Conservation (phyloP, 2,797 vertebrate species). For the Meriones psammophilus region DNA sequence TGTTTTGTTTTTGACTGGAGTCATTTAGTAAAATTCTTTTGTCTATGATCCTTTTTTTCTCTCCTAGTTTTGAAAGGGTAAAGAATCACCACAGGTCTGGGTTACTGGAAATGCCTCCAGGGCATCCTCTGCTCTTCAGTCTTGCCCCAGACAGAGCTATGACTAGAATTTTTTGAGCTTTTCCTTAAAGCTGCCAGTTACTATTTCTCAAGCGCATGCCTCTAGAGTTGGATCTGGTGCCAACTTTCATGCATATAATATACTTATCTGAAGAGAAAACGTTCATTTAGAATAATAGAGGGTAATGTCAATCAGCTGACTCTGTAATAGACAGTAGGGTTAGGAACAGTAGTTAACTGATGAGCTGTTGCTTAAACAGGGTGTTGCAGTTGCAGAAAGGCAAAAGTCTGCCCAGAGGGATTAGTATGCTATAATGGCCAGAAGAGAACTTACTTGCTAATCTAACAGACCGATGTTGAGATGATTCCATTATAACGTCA, state of each 20-base stretch:
- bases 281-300: not conserved
- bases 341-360: not conserved
- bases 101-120: not conserved
- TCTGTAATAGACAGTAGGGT: not conserved
- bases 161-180: not conserved
- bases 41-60: not conserved
- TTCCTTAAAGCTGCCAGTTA: not conserved
- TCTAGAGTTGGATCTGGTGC: not conserved
- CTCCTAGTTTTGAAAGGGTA: not conserved
- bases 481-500: not conserved
- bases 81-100: not conserved
- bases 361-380: not conserved
- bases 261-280: not conserved
- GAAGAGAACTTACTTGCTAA: slow-evolving; percentile 14
- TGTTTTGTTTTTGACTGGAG: not conserved
- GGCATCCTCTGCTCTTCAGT: not conserved
- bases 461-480: slow-evolving; percentile 36
- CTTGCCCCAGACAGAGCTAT: not conserved
- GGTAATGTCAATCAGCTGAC: not conserved
- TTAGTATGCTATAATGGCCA: not conserved
- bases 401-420: not conserved
- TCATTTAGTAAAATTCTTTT: not conserved
- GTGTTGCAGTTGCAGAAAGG: not conserved
- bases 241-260: not conserved
- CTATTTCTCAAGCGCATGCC: not conserved